Evolutionary conservation across 2,113 vertebrate genomes (phyloP).

Genomic region (Pterocles gutturalis): DNA sequence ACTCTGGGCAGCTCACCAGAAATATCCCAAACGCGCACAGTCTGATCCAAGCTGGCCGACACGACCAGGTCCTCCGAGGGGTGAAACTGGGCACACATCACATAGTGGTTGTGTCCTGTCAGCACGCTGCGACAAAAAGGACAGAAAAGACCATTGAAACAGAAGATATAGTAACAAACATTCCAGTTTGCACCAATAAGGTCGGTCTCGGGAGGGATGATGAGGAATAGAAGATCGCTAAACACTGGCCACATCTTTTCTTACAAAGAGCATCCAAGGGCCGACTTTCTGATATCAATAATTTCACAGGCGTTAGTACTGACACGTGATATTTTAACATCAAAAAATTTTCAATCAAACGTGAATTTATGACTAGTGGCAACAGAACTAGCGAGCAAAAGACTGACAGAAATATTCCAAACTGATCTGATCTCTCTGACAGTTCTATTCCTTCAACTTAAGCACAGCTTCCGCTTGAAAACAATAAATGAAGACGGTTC

Average conservation of each 20-base stretch:
- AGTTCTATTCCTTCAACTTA: neutral
- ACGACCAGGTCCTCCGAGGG: constrained; percentile 96
- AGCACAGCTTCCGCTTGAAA: neutral
- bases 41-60: constrained; percentile 96
- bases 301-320: neutral
- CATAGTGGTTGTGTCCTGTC: constrained; percentile 97
- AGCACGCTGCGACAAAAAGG: constrained; percentile 81
- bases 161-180: neutral
- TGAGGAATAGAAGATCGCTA: neutral
- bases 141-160: neutral
- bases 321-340: neutral
- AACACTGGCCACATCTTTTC: neutral
- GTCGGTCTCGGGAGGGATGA: accelerated
- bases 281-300: accelerated
- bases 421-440: neutral
- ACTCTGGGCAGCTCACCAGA: constrained; percentile 88
- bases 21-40: constrained; percentile 98
- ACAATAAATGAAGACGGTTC: accelerated
- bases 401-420: accelerated
- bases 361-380: accelerated
- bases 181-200: neutral
- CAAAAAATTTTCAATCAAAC: neutral
- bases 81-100: constrained; percentile 99
- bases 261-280: neutral
- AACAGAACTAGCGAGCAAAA: neutral